Percentiles rank a stretch among this genome's conserved stretches.
Conservation (phyloP, 2,797 vertebrate species). For the Malacoraja senta region DNA sequence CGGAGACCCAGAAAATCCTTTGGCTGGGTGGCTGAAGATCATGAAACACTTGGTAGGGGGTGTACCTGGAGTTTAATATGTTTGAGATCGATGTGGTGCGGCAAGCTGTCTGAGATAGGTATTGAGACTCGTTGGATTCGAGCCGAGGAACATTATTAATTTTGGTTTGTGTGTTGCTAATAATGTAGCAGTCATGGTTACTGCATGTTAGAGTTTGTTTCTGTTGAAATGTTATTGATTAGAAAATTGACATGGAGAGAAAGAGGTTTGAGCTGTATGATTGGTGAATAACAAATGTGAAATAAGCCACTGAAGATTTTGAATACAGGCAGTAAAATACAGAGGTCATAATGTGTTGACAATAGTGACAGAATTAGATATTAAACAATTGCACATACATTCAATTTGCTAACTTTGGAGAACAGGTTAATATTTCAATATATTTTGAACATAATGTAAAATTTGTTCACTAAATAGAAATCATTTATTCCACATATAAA, state of each 20-base stretch:
- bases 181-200: not conserved
- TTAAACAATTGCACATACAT: not conserved
- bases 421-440: not conserved
- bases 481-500: not conserved
- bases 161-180: not conserved
- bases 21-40: not conserved
- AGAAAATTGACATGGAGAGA: not conserved
- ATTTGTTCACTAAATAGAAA: not conserved
- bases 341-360: not conserved
- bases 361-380: not conserved
- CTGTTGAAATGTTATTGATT: not conserved
- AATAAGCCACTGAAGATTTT: not conserved
- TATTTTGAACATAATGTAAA: not conserved
- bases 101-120: not conserved
- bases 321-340: not conserved
- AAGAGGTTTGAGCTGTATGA: not conserved
- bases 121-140: not conserved
- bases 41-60: not conserved
- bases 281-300: conserved; percentile 1
- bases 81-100: not conserved
- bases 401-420: not conserved
- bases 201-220: not conserved
- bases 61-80: not conserved
- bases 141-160: not conserved
- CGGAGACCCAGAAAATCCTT: not conserved